Evolutionary conservation across 2,888 invertebrate genomes (phyloP).

Genomic region (Heliconius cydno): DNA sequence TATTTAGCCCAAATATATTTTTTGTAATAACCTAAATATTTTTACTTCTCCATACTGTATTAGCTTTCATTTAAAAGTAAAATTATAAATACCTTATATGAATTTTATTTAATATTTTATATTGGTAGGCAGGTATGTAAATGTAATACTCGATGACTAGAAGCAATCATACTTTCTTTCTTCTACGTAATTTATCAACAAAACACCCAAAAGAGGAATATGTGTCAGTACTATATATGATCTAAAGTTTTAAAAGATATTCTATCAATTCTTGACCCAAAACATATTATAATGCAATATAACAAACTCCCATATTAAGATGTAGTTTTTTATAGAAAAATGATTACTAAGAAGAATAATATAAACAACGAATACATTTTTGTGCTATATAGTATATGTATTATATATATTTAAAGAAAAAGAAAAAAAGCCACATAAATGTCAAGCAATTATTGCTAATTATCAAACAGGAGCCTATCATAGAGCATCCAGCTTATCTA

Average conservation of each 20-base stretch:
- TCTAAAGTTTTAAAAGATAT: too few species aligned
- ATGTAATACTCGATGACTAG: background rate
- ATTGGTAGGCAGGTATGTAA: too few species aligned
- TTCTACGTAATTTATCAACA: background rate
- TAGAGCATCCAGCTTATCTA: constrained; percentile 24
- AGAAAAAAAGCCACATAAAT: background rate
- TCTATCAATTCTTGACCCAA: too few species aligned
- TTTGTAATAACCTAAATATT: too few species aligned
- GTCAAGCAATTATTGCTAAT: background rate
- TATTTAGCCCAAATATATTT: too few species aligned
- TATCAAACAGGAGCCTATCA: background rate
- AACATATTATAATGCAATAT: background rate
- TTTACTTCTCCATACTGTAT: too few species aligned
- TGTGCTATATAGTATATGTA: background rate
- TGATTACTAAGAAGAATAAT: background rate
- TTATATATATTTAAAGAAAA: background rate
- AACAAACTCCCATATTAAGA: too few species aligned
- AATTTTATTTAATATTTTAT: too few species aligned
- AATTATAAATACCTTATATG: too few species aligned
- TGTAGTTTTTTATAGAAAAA: background rate
- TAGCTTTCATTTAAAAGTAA: too few species aligned
- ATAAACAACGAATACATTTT: background rate
- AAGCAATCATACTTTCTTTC: background rate
- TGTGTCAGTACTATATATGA: too few species aligned
- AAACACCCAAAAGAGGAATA: background rate